These are phyloP conservation scores for Leptogaster cylindrica DNA, from an alignment of 2,888 invertebrate species.

Conservation along the genomic window DNA sequence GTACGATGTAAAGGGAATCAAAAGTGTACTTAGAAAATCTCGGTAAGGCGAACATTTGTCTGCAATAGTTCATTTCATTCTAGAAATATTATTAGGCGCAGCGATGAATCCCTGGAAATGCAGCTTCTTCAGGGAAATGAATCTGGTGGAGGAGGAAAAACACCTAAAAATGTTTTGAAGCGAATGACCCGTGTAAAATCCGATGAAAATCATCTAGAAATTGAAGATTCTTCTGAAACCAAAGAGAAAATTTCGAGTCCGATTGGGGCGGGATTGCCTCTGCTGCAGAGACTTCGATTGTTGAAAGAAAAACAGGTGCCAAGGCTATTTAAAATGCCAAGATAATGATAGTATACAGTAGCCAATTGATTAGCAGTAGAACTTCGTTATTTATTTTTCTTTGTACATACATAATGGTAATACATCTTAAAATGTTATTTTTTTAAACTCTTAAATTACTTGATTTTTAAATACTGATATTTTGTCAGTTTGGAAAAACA, in stretches of 20 bases:
- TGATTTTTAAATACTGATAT: too few species aligned
- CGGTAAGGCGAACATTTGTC: conserved; percentile 59
- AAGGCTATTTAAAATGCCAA: too few species aligned
- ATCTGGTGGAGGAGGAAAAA: conserved; percentile 48
- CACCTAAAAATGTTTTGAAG: conserved; percentile 68
- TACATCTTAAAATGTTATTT: too few species aligned
- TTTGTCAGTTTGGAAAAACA: too few species aligned
- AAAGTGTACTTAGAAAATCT: conserved; percentile 67
- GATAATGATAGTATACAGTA: too few species aligned
- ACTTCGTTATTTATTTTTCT: conserved; percentile 7
- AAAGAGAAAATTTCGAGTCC: conserved; percentile 69
- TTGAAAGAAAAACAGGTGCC: conserved; percentile 84
- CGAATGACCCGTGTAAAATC: conserved; percentile 79
- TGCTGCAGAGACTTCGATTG: conserved; percentile 77
- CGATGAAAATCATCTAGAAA: conserved; percentile 69
- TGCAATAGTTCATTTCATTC: not conserved
- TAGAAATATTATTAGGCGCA: conserved; percentile 54
- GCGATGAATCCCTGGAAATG: conserved; percentile 73
- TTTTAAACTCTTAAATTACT: too few species aligned
- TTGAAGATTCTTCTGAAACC: conserved; percentile 58
- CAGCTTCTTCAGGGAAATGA: conserved; percentile 64
- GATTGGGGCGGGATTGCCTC: conserved; percentile 82
- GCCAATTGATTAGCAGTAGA: conserved; percentile 29
- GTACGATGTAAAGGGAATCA: conserved; percentile 79
- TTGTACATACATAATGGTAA: conserved; percentile 13